Percentiles rank a stretch among this genome's conserved stretches.
Conservation (phyloP, 2,113 vertebrate genomes). For the Rhodinocichla rosea region DNA sequence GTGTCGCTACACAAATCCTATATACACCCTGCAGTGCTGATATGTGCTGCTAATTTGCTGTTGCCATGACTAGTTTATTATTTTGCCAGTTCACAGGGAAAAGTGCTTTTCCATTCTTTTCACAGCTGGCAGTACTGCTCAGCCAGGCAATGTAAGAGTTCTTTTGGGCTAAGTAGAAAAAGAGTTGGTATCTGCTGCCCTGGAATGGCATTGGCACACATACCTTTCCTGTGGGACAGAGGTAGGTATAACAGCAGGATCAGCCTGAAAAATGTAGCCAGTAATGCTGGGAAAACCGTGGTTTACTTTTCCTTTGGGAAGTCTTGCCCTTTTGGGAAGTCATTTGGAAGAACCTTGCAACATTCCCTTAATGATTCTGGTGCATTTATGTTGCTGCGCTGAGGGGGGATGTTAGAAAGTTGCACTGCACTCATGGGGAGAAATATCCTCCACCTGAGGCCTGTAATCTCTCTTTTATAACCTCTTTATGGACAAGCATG, state of each 20-base stretch:
- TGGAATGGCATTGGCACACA: fast-evolving
- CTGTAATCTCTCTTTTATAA: fast-evolving
- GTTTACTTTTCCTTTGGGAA: background rate
- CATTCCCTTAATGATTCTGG: background rate
- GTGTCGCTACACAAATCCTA: background rate
- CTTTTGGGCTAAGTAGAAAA: background rate
- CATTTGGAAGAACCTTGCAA: background rate
- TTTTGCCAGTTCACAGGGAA: background rate
- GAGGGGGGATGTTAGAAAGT: background rate
- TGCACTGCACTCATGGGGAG: fast-evolving
- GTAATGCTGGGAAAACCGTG: background rate
- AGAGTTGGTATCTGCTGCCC: background rate
- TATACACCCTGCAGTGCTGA: background rate
- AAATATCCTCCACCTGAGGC: background rate
- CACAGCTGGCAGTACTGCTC: background rate
- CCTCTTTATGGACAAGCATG: background rate
- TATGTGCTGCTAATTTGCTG: background rate
- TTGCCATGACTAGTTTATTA: background rate
- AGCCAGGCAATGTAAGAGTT: background rate
- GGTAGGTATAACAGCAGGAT: background rate
- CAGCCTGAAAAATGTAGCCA: background rate
- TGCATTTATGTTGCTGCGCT: background rate
- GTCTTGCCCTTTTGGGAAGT: background rate
- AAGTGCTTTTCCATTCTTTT: background rate
- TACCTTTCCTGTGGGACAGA: background rate